These are phyloP conservation scores for Lepilemur ruficaudatus DNA, from an alignment of 2,797 vertebrate genomes.

Conservation along the genomic window DNA sequence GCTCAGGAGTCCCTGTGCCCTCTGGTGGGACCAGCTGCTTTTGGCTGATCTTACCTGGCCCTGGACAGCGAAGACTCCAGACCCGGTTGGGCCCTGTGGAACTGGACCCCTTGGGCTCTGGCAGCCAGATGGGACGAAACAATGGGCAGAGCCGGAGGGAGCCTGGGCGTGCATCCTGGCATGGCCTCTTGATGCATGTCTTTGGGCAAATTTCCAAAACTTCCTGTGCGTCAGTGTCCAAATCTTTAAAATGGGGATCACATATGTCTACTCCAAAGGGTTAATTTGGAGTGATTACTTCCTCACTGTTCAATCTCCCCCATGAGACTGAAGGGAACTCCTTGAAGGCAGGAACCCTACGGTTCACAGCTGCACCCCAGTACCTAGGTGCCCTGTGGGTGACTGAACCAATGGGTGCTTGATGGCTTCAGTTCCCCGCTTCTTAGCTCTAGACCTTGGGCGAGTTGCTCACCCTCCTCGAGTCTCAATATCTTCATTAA, in stretches of 20 bases:
- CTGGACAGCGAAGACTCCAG: neutral
- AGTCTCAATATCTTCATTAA: neutral
- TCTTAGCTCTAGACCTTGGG: neutral
- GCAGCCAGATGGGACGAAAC: neutral
- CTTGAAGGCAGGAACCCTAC: neutral
- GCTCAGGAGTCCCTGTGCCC: neutral
- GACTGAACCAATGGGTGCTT: neutral
- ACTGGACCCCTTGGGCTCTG: neutral
- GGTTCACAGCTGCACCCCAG: neutral
- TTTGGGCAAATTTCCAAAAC: neutral
- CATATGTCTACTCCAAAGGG: neutral
- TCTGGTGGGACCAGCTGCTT: conserved; percentile 19
- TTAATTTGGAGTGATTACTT: neutral
- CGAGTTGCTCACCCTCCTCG: neutral
- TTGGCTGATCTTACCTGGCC: conserved; percentile 8
- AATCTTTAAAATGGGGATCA: neutral
- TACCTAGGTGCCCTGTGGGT: rapidly evolving
- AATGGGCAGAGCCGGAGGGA: neutral
- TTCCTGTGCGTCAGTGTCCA: neutral
- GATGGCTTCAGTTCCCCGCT: neutral
- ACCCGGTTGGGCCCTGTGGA: neutral
- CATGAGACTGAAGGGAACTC: neutral
- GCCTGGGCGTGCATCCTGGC: neutral
- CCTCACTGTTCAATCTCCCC: neutral
- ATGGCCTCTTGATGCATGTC: neutral